Evolutionary conservation across 92 coral and sea anemone species (phyloP).

Genomic region (Palythoa heliodiscus): DNA sequence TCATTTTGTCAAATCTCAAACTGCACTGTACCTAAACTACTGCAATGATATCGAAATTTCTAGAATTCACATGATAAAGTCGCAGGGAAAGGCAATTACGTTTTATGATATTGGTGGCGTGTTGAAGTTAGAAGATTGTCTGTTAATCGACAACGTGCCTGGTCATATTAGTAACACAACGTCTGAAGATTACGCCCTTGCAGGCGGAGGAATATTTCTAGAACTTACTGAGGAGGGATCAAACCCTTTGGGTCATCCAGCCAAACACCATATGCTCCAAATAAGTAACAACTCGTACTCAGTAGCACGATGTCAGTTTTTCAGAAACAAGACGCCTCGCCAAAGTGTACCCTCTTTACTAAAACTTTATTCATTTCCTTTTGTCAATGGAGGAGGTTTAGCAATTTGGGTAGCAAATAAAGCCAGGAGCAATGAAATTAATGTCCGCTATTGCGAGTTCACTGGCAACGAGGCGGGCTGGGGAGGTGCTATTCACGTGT

Average conservation of each 20-base stretch:
- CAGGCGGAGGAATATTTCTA: conserved; percentile 81
- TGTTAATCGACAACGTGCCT: conserved; percentile 55
- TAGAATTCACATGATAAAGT: conserved; percentile 47
- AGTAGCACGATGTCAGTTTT: conserved; percentile 59
- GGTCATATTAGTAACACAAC: background rate
- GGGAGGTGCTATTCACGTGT: conserved; percentile 82
- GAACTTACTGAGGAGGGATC: conserved; percentile 61
- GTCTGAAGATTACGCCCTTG: conserved; percentile 36
- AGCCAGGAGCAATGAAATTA: conserved; percentile 64
- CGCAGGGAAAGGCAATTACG: conserved; percentile 56
- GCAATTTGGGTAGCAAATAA: conserved; percentile 62
- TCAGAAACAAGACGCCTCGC: conserved; percentile 59
- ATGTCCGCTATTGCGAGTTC: conserved; percentile 53
- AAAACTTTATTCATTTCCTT: conserved; percentile 28
- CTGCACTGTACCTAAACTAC: conserved; percentile 74
- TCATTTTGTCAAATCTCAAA: conserved; percentile 52
- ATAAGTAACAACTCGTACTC: conserved; percentile 63
- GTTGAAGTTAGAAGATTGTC: conserved; percentile 27
- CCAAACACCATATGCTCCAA: conserved; percentile 52
- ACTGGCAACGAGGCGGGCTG: conserved; percentile 68
- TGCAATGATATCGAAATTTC: conserved; percentile 61
- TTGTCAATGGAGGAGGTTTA: conserved; percentile 85
- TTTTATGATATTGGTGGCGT: conserved; percentile 50
- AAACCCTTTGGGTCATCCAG: conserved; percentile 53
- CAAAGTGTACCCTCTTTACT: background rate